Base-by-base conservation (phyloP, 2,797 vertebrate genomes). In the Zalophus californianus region DNA sequence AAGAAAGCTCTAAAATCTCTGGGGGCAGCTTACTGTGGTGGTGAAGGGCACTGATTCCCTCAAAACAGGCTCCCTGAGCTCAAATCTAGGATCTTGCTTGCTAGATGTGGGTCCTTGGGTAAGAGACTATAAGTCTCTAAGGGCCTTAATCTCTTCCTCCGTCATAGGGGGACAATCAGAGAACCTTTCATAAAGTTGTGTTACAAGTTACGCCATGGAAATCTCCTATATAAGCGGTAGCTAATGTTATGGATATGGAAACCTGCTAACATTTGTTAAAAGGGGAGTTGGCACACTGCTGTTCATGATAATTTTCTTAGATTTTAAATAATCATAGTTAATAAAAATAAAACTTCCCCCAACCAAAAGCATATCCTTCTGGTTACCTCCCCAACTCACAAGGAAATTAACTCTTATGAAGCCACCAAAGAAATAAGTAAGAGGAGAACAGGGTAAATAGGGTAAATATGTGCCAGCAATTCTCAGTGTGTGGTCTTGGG, bases 291-390 rank as follows among this genome's bases (percentile, higher is more conserved):
- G 90, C 16, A 21, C 16, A 77, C 11, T 48, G 11, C 14, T 44
- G 1, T 84, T 90, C 56, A 68, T 70, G 73, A 52, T 32, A 85
- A 50, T 70, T 77, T 79, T 83, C 52, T 80, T 87, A 84, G 18
- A 3, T 87, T 94, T 72, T 16, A 97, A 94, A 64, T 88, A 75
- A 79, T 77, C 92, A 62, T 38, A 56, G 29, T 80, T 78, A 2
- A 90, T 72, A 86, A 54, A 10, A 70, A 14, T 58, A 18, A 27
- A 25, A 58, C 16, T 50, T 90, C 7, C 48, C 50, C 25, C 70
- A 58, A 73, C 12, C 70, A 66, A 89, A 95, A 29, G 5, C 68
- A 70, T 88, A 79, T 70, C 66, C 18, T 94, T 93, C 32, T 23
- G 16, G n/a, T 58, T 85, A 89, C 44, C 21, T 29, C n/a, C n/a